Base-by-base conservation (phyloP, 2,113 vertebrate species). In the Nothobranchius furzeri region DNA sequence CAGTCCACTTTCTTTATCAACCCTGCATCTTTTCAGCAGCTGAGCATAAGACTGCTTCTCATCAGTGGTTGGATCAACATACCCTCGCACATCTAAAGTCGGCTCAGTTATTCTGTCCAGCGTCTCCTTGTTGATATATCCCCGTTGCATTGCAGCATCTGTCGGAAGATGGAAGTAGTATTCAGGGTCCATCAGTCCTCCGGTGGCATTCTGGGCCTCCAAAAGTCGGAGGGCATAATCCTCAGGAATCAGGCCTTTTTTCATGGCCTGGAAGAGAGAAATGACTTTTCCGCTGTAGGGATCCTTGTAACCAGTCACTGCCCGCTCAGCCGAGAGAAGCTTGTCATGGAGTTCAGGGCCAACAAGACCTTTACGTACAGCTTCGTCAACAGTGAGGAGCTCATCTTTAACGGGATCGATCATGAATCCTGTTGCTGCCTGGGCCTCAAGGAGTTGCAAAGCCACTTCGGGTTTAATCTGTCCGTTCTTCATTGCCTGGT, bases 211-310 rank as follows among this genome's bases (percentile, higher is more conserved):
- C 81, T 99, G 98, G 45, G 98, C 96, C 0, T 99, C 97, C 24
- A 99, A 87, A 49, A 99, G 92, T 68, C 93, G 92, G 70, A 98
- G 84, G 12, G 96, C 96, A 87, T 98, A 96, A 14, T 98, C 95
- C 0, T 94, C 91, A 1, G 94, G 90, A 53, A 99, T 92, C 25
- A 99, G 90, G 5, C 94, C 94, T 77, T 99, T 99, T 87, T 95
- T 98, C 96, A 99, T 97, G 68, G 98, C 98, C 85, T 99, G 96
- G 92, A 96, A 99, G 53, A 98, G 86, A 0, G 97, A 99, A 51
- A 98, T 96, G 10, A 94, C 93, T 87, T 97, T 97, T 9, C 97
- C 96, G 0, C 92, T 98, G 91, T 99, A 99, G 0, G 98, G 97
- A 87, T 99, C 97, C 0, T 94, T 94, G 88, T 98, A 99, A 1